Evolutionary conservation across 2,888 invertebrate species (phyloP), one percentile per base, ranked within the genome.

Genomic region (Brachyopa scutellaris): DNA sequence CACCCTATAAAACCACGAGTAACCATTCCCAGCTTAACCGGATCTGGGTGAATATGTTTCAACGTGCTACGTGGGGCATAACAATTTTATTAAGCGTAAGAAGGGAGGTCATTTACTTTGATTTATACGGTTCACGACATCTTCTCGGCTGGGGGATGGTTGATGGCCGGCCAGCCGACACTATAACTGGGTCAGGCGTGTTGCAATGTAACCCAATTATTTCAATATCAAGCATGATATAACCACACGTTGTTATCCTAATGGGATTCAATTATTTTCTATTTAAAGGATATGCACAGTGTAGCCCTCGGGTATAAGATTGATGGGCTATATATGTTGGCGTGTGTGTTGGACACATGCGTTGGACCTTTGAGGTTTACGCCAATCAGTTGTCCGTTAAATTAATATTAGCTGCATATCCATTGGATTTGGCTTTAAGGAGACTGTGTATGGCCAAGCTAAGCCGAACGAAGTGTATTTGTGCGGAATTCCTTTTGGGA

Each of bases 21-120:
- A 26, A n/a, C n/a, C n/a, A n/a, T n/a, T n/a, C n/a, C n/a, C n/a
- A n/a, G n/a, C n/a, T n/a, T 26, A 26, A 26, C 6, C 26, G 6
- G 6, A 6, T 26, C 26, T 5, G 26, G n/a, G 26, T 6, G 4
- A 26, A 26, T 6, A 26, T n/a, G 57, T 61, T 51, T 23, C 62
- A 47, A 55, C 11, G 47, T 40, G 69, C 53, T 62, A 76, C 64
- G 69, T 80, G 69, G 69, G 64, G 80, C 76, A 80, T 80, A 64
- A 40, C 69, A 74, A 69, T 69, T 80, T 80, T 80, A 74, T 64
- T 80, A 64, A 70, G 76, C 80, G 80, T 80, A 80, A 59, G 80
- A 64, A 70, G 59, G 62, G 76, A 64, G 64, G 74, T 70, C 64
- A 62, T 74, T 80, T 59, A 51, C 57, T 74, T 69, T 80, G 80